phyloP scores from a whole-genome alignment of 2,113 vertebrate species.

The Channa argus region DNA sequence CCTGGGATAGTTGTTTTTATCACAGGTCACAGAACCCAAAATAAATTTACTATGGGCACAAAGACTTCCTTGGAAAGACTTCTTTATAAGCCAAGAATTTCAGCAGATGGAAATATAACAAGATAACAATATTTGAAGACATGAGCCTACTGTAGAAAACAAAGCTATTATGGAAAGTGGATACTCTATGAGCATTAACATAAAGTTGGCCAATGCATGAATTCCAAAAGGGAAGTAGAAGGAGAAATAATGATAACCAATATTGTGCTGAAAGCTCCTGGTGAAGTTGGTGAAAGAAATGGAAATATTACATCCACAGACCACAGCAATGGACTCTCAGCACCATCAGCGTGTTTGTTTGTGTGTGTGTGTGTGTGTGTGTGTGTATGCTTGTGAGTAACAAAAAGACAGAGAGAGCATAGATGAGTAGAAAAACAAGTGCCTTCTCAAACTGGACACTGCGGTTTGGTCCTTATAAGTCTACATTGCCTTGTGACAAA shows the following conservation, averaged over 20 bases:
- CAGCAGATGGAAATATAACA: constrained; percentile 16
- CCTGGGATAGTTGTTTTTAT: constrained; percentile 29
- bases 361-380: neutral
- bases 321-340: constrained; percentile 45
- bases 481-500: constrained; percentile 16
- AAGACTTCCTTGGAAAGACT: constrained; percentile 41
- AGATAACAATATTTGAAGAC: constrained; percentile 12
- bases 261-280: constrained; percentile 58
- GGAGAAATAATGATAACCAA: constrained; percentile 38
- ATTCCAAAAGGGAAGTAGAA: constrained; percentile 27
- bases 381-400: neutral
- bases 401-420: neutral
- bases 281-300: constrained; percentile 54
- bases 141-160: constrained; percentile 6
- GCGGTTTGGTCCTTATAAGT: constrained; percentile 1
- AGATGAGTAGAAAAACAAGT: constrained; percentile 18
- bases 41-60: constrained; percentile 35
- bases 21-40: constrained; percentile 37
- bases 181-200: constrained; percentile 13
- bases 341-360: constrained; percentile 23
- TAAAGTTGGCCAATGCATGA: constrained; percentile 12
- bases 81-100: constrained; percentile 14
- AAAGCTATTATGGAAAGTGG: constrained; percentile 9
- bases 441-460: constrained; percentile 7
- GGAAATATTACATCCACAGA: constrained; percentile 40